Evolutionary conservation across 1,140 invertebrate genomes (phyloP).

Genomic region (Harlomillsia oculata): DNA sequence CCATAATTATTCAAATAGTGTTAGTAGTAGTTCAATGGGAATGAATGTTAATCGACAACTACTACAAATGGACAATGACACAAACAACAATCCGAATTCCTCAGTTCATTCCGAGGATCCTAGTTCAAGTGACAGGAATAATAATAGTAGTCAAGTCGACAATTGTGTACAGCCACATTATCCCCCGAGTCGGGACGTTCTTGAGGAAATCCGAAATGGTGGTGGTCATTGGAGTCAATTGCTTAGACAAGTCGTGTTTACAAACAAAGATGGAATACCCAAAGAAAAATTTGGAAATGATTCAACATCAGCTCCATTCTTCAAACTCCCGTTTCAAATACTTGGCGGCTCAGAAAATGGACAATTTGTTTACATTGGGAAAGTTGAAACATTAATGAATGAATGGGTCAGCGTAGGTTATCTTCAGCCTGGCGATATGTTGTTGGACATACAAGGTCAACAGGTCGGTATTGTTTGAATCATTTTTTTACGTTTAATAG

Average conservation of each 20-base stretch:
- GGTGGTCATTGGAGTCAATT: constrained; percentile 34
- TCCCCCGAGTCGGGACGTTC: constrained; percentile 20
- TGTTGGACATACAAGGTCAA: constrained; percentile 54
- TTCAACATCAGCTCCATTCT: background rate
- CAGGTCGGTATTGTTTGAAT: too few species aligned
- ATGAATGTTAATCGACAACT: too few species aligned
- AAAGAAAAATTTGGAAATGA: background rate
- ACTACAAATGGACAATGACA: too few species aligned
- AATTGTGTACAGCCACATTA: too few species aligned
- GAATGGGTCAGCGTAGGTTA: constrained; percentile 40
- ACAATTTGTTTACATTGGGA: constrained; percentile 47
- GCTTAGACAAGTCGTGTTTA: constrained; percentile 28
- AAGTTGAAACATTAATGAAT: constrained; percentile 40
- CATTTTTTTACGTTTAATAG: too few species aligned
- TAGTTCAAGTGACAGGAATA: constrained; percentile 27
- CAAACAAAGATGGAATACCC: constrained; percentile 9
- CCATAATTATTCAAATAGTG: too few species aligned
- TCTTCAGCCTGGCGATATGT: constrained; percentile 45
- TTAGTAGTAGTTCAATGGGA: too few species aligned
- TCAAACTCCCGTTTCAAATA: constrained; percentile 29
- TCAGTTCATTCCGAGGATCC: too few species aligned
- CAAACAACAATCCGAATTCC: background rate
- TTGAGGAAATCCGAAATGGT: constrained; percentile 35
- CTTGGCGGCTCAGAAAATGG: constrained; percentile 52
- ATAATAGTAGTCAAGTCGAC: constrained; percentile 21